These are phyloP conservation scores for Muraenolepis orangiensis DNA, from an alignment of 2,797 vertebrate genomes.

Conservation along the genomic window DNA sequence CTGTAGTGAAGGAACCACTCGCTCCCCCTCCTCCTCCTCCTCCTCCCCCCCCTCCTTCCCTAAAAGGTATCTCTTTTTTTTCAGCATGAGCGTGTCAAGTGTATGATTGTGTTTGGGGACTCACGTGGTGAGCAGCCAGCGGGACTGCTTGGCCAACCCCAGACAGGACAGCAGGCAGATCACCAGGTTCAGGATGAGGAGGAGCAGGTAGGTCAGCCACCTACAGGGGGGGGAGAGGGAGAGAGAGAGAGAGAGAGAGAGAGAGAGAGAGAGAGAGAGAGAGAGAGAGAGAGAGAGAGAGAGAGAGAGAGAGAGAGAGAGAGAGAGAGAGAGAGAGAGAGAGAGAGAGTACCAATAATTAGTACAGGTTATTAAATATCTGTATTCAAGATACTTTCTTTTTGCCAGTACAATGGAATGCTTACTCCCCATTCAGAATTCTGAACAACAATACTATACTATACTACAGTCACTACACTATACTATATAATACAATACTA, in stretches of 20 bases:
- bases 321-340: neutral
- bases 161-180: constrained; percentile 91
- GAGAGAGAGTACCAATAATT: too few relatives aligned
- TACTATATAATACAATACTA: too few relatives aligned
- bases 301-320: constrained; percentile 15
- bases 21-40: neutral
- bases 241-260: constrained; percentile 18
- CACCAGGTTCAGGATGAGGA: constrained; percentile 88
- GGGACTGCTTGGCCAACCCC: constrained; percentile 89
- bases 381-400: too few relatives aligned
- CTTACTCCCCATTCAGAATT: too few relatives aligned
- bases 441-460: too few relatives aligned
- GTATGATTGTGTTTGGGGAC: too few relatives aligned
- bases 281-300: neutral
- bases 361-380: too few relatives aligned
- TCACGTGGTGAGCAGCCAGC: constrained; percentile 88
- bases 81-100: too few relatives aligned
- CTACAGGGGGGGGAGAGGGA: constrained; percentile 58
- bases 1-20: neutral
- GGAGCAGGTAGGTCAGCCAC: constrained; percentile 92
- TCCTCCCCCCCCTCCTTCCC: neutral
- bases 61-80: too few relatives aligned
- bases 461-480: too few relatives aligned
- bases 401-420: too few relatives aligned
- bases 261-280: constrained; percentile 7